A percentile compares a stretch with the other conserved stretches of the same genome.
phyloP scores from a whole-genome alignment of 1,140 invertebrate species.

The Cydia amplana region DNA sequence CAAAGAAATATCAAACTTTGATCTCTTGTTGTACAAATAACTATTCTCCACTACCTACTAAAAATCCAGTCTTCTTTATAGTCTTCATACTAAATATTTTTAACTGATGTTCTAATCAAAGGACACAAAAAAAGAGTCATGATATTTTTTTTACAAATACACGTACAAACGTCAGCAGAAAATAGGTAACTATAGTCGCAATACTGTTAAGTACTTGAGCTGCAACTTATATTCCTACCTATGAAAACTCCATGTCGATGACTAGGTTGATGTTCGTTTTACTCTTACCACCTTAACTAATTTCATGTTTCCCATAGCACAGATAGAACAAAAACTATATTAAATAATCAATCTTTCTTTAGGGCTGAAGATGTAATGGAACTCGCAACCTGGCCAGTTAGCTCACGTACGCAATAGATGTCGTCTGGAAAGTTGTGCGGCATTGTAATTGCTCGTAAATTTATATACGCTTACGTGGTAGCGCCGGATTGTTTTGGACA shows the following conservation, averaged over 20 bases:
- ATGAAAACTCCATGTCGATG: neutral
- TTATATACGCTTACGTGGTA: conserved; percentile 20
- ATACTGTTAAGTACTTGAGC: neutral
- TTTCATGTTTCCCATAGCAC: neutral
- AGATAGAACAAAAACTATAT: neutral
- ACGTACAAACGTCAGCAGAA: too few species aligned
- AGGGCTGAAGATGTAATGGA: neutral
- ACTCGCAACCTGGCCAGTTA: conserved; percentile 8
- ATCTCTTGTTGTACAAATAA: too few species aligned
- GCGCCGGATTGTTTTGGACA: neutral
- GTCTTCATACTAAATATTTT: too few species aligned
- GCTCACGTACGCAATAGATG: conserved; percentile 31
- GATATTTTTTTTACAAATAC: too few species aligned
- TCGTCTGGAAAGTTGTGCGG: conserved; percentile 18
- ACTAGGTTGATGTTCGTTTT: neutral
- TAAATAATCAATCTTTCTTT: neutral
- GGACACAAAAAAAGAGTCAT: too few species aligned
- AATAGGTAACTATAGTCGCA: neutral
- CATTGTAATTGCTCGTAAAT: conserved; percentile 29
- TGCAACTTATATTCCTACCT: too few species aligned
- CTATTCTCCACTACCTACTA: too few species aligned
- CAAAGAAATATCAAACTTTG: too few species aligned
- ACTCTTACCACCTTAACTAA: neutral
- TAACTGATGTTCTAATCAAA: too few species aligned
- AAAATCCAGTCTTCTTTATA: too few species aligned